Conservation (phyloP, 2,888 invertebrate species). For the Mesopsocus fuscifrons region DNA sequence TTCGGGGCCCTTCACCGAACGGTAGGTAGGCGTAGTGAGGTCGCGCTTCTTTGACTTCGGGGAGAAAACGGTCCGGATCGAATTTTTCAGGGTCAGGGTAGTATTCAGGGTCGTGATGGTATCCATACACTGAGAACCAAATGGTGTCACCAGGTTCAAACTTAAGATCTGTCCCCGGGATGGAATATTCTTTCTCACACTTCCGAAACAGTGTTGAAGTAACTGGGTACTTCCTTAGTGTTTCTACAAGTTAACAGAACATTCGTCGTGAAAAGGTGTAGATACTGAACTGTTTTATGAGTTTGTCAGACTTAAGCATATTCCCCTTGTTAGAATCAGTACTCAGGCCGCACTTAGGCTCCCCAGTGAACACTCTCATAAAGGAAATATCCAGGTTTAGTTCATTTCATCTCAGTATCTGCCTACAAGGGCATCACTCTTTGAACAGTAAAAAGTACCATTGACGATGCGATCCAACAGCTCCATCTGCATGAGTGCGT, state of each 20-base stretch:
- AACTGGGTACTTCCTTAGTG: conserved; percentile 28
- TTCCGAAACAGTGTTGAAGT: conserved; percentile 24
- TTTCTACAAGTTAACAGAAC: conserved; percentile 23
- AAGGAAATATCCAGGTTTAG: too few species aligned
- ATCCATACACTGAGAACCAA: conserved; percentile 23
- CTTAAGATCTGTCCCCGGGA: conserved; percentile 24
- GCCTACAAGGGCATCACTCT: too few species aligned
- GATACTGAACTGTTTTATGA: too few species aligned
- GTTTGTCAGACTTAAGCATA: too few species aligned
- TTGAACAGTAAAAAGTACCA: conserved; percentile 18
- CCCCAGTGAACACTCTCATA: too few species aligned
- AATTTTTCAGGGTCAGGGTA: conserved; percentile 28
- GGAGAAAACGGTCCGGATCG: conserved; percentile 29
- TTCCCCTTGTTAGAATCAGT: too few species aligned
- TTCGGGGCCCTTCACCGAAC: conserved; percentile 28
- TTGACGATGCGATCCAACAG: conserved; percentile 27
- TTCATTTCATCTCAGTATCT: too few species aligned
- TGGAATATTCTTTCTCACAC: conserved; percentile 22
- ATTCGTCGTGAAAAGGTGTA: too few species aligned
- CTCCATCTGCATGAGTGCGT: conserved; percentile 26
- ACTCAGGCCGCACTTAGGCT: too few species aligned
- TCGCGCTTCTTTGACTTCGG: conserved; percentile 21
- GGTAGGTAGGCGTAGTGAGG: conserved; percentile 25
- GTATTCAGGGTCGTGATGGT: conserved; percentile 27
- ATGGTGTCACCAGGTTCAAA: conserved; percentile 24